These are phyloP conservation scores for Adelosebastes latens DNA, from an alignment of 2,797 vertebrate genomes.

Conservation along the genomic window DNA sequence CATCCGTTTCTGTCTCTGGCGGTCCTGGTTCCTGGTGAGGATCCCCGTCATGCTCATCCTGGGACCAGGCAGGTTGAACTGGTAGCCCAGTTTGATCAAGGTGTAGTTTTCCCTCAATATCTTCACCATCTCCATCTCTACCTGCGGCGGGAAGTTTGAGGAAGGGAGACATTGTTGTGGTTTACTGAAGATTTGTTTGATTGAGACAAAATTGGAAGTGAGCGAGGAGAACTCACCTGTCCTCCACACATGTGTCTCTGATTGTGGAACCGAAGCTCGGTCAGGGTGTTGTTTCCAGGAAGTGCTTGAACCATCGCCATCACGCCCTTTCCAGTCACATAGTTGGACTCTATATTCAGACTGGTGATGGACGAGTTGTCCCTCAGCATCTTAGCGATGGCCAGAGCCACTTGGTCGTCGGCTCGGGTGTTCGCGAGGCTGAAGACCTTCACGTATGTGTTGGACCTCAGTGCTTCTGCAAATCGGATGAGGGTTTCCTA, in stretches of 20 bases:
- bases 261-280: slow-evolving; percentile 96
- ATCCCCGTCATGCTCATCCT: slow-evolving; percentile 97
- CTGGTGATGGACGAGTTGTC: slow-evolving; percentile 89
- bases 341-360: slow-evolving; percentile 97
- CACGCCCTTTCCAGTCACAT: slow-evolving; percentile 92
- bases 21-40: slow-evolving; percentile 95
- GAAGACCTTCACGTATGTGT: slow-evolving; percentile 89
- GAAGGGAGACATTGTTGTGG: background rate
- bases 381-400: slow-evolving; percentile 90
- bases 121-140: slow-evolving; percentile 98
- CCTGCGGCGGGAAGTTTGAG: slow-evolving; percentile 66
- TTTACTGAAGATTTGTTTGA: background rate
- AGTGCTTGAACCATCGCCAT: slow-evolving; percentile 92
- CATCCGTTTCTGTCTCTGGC: slow-evolving; percentile 93
- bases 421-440: slow-evolving; percentile 94
- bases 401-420: slow-evolving; percentile 89
- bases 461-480: slow-evolving; percentile 89
- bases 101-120: slow-evolving; percentile 92
- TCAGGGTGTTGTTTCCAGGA: slow-evolving; percentile 87
- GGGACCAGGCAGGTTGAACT: slow-evolving; percentile 96
- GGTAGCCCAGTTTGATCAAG: slow-evolving; percentile 94
- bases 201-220: background rate
- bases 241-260: slow-evolving; percentile 88
- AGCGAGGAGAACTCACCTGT: slow-evolving; percentile 58
- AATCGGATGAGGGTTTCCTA: slow-evolving; percentile 90